These are phyloP conservation scores for Heterochromis multidens DNA, from an alignment of 2,113 vertebrate genomes.

Conservation along the genomic window DNA sequence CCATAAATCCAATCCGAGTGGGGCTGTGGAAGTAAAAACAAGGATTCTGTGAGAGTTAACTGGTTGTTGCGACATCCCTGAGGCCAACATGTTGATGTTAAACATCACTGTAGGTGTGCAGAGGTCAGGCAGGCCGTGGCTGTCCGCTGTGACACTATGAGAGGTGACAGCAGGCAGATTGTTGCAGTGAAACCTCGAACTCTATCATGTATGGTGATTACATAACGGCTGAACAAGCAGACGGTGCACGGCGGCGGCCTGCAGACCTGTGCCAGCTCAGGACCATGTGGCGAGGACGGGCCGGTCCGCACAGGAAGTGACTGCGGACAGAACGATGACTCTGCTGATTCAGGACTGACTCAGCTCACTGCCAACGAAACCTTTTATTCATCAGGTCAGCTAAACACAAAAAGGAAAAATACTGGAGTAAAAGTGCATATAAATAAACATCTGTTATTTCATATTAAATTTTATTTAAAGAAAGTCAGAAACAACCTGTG, in stretches of 20 bases:
- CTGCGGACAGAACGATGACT: background rate
- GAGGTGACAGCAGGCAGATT: background rate
- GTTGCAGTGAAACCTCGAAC: background rate
- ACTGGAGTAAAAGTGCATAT: background rate
- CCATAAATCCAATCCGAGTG: background rate
- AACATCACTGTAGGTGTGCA: background rate
- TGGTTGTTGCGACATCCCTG: background rate
- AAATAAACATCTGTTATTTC: background rate
- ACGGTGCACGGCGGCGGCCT: background rate
- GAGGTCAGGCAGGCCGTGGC: background rate
- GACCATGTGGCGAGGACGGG: conserved; percentile 24
- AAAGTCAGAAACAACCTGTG: background rate
- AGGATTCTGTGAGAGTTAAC: background rate
- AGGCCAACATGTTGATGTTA: background rate
- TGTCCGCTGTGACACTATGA: background rate
- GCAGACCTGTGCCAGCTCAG: conserved; percentile 21
- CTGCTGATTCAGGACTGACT: conserved; percentile 20
- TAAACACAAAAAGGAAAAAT: background rate
- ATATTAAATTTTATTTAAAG: background rate
- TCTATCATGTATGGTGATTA: background rate
- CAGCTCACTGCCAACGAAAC: background rate
- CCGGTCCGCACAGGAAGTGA: conserved; percentile 21
- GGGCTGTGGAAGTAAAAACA: background rate
- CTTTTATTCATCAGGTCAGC: background rate
- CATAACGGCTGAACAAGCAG: conserved; percentile 12